Base-by-base conservation (phyloP, 2,797 vertebrate species). In the Tinamus major region DNA sequence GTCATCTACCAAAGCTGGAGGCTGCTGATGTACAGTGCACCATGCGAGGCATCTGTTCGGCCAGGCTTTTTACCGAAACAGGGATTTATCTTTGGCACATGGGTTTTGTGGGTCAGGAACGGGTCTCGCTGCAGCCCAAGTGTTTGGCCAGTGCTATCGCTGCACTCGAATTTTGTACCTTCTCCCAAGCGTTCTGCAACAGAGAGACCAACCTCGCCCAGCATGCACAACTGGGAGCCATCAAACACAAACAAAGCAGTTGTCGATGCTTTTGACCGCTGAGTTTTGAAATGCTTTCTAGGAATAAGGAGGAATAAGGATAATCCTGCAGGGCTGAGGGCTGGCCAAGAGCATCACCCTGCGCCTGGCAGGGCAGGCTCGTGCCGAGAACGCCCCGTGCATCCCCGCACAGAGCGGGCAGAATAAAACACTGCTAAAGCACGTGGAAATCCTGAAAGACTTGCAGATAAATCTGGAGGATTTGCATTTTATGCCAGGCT, bases 51-150 rank as follows among this genome's bases (percentile, higher is more conserved):
- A 96, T 96, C 96, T 96, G 95, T 46, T 96, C 70, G 2, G 55
- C 81, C 76, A 95, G 95, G 94, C 89, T 95, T 90, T 93, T 85
- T 5, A 48, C 35, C 90, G 82, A 79, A 33, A 77, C 85, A 53
- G 63, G 93, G 91, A 94, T 94, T 95, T 95, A 79, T 93, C 90
- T 91, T 87, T 95, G 93, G 95, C 96, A 95, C 89, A 81, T 24
- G 70, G 23, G 81, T 70, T 94, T 62, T 23, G 85, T 85, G 92
- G 85, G 89, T 79, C 87, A 90, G 82, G 63, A 78, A 11, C 56
- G 2, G 65, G 77, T 89, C 96, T 90, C 85, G 74, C 53, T 70
- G 76, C 75, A 89, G 67, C 31, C 79, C 29, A 35, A 94, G 67
- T 5, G 16, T 68, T 87, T 86, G 94, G 95, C 90, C 93, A 92